A percentile compares a stretch with the other conserved stretches of the same genome.
phyloP scores from a whole-genome alignment of 2,888 invertebrate genomes.

The Fabriciana adippe region DNA sequence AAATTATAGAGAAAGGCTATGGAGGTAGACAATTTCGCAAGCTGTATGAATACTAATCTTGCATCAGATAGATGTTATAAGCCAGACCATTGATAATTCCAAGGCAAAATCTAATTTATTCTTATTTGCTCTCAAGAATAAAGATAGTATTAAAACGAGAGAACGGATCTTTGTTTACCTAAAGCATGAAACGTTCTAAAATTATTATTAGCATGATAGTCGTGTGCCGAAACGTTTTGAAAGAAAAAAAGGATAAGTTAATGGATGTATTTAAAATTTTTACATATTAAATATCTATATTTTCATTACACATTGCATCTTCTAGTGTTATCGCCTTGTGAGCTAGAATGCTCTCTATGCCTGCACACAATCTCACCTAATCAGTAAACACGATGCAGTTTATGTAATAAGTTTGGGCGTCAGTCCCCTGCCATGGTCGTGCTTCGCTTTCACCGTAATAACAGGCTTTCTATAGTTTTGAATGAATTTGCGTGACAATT shows the following conservation, averaged over 20 bases:
- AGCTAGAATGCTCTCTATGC: constrained; percentile 11
- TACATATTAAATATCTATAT: too few species aligned
- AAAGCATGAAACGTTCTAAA: constrained; percentile 3
- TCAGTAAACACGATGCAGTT: constrained; percentile 63
- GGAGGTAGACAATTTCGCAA: constrained; percentile 38
- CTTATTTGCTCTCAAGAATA: constrained; percentile 29
- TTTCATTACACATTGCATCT: too few species aligned
- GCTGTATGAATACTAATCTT: constrained; percentile 40
- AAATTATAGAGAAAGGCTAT: constrained; percentile 43
- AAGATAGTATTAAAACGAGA: constrained; percentile 19
- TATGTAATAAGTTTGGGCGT: constrained; percentile 69
- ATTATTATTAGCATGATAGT: background rate
- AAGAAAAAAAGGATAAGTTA: background rate
- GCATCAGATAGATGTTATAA: constrained; percentile 39
- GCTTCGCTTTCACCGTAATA: constrained; percentile 74
- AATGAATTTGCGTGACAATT: constrained; percentile 44
- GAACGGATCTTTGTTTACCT: constrained; percentile 7
- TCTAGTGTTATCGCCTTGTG: too few species aligned
- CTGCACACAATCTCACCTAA: constrained; percentile 57
- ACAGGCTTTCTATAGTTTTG: constrained; percentile 69
- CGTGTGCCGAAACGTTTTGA: background rate
- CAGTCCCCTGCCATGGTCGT: constrained; percentile 56
- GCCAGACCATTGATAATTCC: constrained; percentile 40
- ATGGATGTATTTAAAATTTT: background rate
- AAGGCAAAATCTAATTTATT: constrained; percentile 39